Evolutionary conservation across 2,797 vertebrate genomes (phyloP).

Genomic region (Echeneis naucrates): DNA sequence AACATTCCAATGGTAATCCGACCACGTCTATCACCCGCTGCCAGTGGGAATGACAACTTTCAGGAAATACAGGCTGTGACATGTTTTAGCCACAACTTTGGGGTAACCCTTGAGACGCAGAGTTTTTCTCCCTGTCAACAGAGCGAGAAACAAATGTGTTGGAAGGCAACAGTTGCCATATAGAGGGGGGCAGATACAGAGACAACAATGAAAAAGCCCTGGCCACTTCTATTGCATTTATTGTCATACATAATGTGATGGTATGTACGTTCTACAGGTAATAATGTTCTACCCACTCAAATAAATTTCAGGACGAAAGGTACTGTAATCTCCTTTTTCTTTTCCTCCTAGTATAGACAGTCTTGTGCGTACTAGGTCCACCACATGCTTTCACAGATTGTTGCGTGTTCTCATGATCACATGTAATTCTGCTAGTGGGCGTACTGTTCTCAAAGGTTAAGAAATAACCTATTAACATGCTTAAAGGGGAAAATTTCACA

Average conservation of each 20-base stretch:
- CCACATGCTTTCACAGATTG: not conserved
- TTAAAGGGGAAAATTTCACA: slow-evolving; percentile 27
- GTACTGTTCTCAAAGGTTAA: slow-evolving; percentile 5
- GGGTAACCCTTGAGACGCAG: slow-evolving; percentile 50
- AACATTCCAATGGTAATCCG: slow-evolving; percentile 78
- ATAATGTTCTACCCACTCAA: too few species aligned
- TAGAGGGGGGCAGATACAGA: slow-evolving; percentile 8
- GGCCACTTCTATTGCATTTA: not conserved
- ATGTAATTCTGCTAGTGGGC: too few species aligned
- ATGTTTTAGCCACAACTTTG: slow-evolving; percentile 68
- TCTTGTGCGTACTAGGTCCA: not conserved
- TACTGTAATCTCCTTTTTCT: not conserved
- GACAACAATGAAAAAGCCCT: slow-evolving; percentile 15
- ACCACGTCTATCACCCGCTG: slow-evolving; percentile 64
- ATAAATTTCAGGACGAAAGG: too few species aligned
- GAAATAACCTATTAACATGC: slow-evolving; percentile 30
- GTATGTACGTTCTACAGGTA: not conserved
- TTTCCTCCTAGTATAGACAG: not conserved
- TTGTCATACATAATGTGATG: slow-evolving; percentile 7
- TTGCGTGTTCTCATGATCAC: not conserved
- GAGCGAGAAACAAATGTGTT: slow-evolving; percentile 28
- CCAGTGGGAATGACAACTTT: slow-evolving; percentile 62
- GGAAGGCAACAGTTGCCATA: slow-evolving; percentile 30
- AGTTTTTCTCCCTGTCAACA: slow-evolving; percentile 47
- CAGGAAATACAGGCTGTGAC: slow-evolving; percentile 70